Evolutionary conservation across 2,113 vertebrate species (phyloP), one percentile per base, ranked within the genome.

Genomic region (Ceyx cyanopectus): DNA sequence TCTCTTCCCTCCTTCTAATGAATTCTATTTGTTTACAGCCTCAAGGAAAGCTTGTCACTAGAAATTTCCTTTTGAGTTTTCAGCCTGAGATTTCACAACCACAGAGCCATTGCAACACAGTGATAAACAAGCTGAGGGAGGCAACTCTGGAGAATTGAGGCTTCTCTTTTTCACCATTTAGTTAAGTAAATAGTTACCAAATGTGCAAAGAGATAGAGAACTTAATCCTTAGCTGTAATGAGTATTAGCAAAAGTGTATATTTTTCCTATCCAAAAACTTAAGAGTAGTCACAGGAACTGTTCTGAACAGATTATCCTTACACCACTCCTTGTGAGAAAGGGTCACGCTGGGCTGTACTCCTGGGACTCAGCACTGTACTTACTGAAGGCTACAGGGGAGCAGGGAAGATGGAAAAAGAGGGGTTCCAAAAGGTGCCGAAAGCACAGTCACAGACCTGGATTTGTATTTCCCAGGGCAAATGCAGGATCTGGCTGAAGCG

Each of bases 81-180:
- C 86, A 96, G 95, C 54, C 84, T 19, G 41, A 66, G 97, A 97
- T 98, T 98, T 98, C 97, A 98, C 97, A 98, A 98, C 90, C 88
- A 62, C 78, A 79, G 50, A 92, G 57, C 65, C 84, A 48, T 98
- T 98, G 97, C 97, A 97, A 97, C 97, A 98, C 73, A 95, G 86
- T 56, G 89, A 95, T 97, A 97, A 97, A 97, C 87, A 96, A 94
- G 95, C 92, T 60, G 75, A 93, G 88, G 88, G 92, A 95, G 90
- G 82, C 92, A 94, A 34, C 97, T 96, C 97, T 91, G 80, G 97
- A 97, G 97, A 94, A 91, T 91, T 94, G 77, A 92, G 85, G 73
- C 82, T 92, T 94, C 94, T 96, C 94, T 90, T 84, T 93, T 97
- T 94, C 61, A 82, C 82, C 94, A 66, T 95, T 87, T 78, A 82